phyloP scores from a whole-genome alignment of 2,797 vertebrate species.

The Sebastes nivosus region DNA sequence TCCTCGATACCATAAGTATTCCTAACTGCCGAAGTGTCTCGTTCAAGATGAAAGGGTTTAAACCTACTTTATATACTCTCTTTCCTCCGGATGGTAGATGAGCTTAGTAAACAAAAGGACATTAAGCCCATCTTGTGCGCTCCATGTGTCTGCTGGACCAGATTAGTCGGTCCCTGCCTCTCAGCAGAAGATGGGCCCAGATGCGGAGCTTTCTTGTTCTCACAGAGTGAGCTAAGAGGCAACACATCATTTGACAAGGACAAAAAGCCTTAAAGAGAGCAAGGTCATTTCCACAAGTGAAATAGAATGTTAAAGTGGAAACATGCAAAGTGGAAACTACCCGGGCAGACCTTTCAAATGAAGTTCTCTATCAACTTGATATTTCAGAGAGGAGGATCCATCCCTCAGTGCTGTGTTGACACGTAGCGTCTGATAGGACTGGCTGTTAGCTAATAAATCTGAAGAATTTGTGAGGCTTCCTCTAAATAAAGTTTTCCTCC shows the following conservation, averaged over 20 bases:
- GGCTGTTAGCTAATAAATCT: slow-evolving; percentile 40
- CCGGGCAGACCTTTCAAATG: slow-evolving; percentile 7
- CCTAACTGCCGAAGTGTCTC: slow-evolving; percentile 28
- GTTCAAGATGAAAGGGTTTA: slow-evolving; percentile 59
- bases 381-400: neutral
- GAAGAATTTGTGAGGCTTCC: slow-evolving; percentile 25
- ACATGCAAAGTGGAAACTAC: slow-evolving; percentile 19
- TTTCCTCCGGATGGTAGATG: slow-evolving; percentile 55
- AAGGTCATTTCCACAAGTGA: slow-evolving; percentile 38
- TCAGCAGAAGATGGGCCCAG: slow-evolving; percentile 57
- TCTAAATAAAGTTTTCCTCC: slow-evolving; percentile 43
- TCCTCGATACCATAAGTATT: slow-evolving; percentile 28
- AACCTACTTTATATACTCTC: slow-evolving; percentile 46
- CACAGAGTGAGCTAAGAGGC: slow-evolving; percentile 39
- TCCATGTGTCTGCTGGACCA: slow-evolving; percentile 59
- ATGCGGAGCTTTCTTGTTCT: slow-evolving; percentile 51
- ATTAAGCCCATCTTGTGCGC: slow-evolving; percentile 59
- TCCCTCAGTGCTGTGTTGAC: slow-evolving; percentile 25
- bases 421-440: slow-evolving; percentile 15
- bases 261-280: slow-evolving; percentile 42
- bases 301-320: slow-evolving; percentile 24
- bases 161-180: slow-evolving; percentile 63
- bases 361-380: slow-evolving; percentile 20
- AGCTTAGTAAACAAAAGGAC: slow-evolving; percentile 74
- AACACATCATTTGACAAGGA: slow-evolving; percentile 54